Base-by-base conservation (phyloP, 2,113 vertebrate species). In the Phaethornis superciliosus region DNA sequence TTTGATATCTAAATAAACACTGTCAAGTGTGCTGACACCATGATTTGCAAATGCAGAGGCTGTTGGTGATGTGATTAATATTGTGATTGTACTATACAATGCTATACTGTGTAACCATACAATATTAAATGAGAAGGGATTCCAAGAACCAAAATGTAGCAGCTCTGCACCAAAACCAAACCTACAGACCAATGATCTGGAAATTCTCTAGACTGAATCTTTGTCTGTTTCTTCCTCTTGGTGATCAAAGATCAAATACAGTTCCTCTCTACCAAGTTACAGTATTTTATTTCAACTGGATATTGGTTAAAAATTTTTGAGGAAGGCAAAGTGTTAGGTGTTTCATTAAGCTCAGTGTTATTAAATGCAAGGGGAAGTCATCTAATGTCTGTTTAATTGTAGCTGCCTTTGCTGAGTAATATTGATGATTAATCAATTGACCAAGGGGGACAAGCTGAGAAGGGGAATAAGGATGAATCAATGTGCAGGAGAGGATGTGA, bases 391-490 rank as follows among this genome's bases (percentile, higher is more conserved):
- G 78, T 93, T 95, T 96, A 97, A 97, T 92, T 95, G 88, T 46
- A 84, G 70, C 78, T 95, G 93, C 94, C 92, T 90, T 95, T 56
- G 72, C 88, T 84, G 93, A 90, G 76, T 80, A 90, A 91, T 96
- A 95, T 82, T 95, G 91, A 95, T 96, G 89, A 95, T 93, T 93
- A 95, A 96, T 96, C 90, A 91, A 97, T 96, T 87, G 85, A 81
- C 81, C 86, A 88, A 77, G 88, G 64, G 65, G 94, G 90, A 90
- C 91, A 95, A 88, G 92, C 89, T 95, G 93, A 86, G 93, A 95
- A 82, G 89, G 77, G 75, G 91, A 91, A 95, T 91, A 81, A 70
- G 84, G 64, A 55, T 63, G 80, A 93, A 94, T 92, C 79, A 1
- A 96, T 86, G 46, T 55, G 81, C 81, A 93, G 90, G 76, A 92